These are phyloP conservation scores for Nemoura dubitans DNA, from an alignment of 2,888 invertebrate species.

Conservation along the genomic window DNA sequence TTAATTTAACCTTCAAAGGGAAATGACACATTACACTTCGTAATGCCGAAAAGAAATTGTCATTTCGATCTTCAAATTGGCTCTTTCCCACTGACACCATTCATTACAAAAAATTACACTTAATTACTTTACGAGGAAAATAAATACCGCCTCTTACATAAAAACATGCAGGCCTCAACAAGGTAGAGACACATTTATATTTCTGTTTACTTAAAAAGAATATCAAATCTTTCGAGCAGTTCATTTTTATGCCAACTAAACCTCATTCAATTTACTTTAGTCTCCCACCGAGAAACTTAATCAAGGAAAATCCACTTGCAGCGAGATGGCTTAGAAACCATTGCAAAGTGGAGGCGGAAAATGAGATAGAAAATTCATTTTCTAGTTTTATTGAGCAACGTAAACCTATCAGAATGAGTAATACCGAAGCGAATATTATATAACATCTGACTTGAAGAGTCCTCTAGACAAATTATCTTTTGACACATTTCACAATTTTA, in stretches of 20 bases:
- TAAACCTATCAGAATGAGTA: conserved; percentile 44
- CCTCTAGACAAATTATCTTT: conserved; percentile 2
- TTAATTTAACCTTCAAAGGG: too few species aligned
- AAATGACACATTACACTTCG: too few species aligned
- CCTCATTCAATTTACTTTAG: background rate
- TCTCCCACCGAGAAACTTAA: background rate
- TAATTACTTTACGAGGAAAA: background rate
- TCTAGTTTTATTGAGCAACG: background rate
- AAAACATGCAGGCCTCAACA: background rate
- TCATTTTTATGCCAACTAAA: conserved; percentile 17
- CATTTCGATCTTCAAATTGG: too few species aligned
- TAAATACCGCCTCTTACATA: background rate
- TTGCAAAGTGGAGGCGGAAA: background rate
- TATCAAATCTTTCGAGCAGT: conserved; percentile 13
- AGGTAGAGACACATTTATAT: conserved; percentile 22
- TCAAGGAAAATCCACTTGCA: conserved; percentile 25
- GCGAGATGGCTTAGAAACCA: conserved; percentile 22
- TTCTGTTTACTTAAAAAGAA: conserved; percentile 21
- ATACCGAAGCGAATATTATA: conserved; percentile 36
- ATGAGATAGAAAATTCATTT: conserved; percentile 22
- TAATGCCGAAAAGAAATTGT: too few species aligned
- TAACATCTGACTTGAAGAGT: conserved; percentile 28
- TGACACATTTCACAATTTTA: conserved; percentile 44
- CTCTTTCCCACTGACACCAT: too few species aligned
- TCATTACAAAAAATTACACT: background rate